Conservation (phyloP, 2,888 invertebrate genomes). For the Geotrupes spiniger region DNA sequence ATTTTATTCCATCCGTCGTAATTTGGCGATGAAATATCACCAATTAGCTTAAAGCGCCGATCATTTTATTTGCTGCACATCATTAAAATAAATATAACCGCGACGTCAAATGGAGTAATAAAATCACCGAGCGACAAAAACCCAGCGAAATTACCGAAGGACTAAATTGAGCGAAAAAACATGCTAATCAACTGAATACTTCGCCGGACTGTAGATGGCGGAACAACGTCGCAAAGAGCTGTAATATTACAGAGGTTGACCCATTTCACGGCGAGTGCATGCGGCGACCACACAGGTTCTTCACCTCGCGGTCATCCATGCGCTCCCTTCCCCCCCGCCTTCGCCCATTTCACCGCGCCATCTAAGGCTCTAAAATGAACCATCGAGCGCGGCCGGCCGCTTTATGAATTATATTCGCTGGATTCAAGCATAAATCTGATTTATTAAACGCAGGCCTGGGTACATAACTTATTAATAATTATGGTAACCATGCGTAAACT, state of each 20-base stretch:
- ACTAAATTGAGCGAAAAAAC: constrained; percentile 1
- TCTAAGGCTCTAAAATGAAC: constrained; percentile 4
- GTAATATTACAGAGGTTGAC: constrained; percentile 34
- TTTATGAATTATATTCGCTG: constrained; percentile 28
- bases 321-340: constrained; percentile 17
- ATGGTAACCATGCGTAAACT: constrained; percentile 8
- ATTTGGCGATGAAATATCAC: too few relatives aligned
- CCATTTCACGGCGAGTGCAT: constrained; percentile 36
- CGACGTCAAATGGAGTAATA: too few relatives aligned
- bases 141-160: too few relatives aligned
- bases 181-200: constrained; percentile 2
- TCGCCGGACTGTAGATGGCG: constrained; percentile 11
- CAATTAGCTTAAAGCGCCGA: too few relatives aligned
- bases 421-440: constrained; percentile 29
- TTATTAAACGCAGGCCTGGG: constrained; percentile 25
- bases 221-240: constrained; percentile 12
- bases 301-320: constrained; percentile 38
- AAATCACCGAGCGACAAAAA: too few relatives aligned
- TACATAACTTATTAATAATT: constrained; percentile 7
- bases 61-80: too few relatives aligned
- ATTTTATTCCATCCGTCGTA: too few relatives aligned
- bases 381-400: constrained; percentile 17
- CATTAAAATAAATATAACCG: too few relatives aligned
- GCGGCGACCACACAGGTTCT: constrained; percentile 40
- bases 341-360: constrained; percentile 17